Evolutionary conservation across 2,797 vertebrate genomes (phyloP), one percentile per base, ranked within the genome.

Genomic region (Enteromius unitaeniatus): DNA sequence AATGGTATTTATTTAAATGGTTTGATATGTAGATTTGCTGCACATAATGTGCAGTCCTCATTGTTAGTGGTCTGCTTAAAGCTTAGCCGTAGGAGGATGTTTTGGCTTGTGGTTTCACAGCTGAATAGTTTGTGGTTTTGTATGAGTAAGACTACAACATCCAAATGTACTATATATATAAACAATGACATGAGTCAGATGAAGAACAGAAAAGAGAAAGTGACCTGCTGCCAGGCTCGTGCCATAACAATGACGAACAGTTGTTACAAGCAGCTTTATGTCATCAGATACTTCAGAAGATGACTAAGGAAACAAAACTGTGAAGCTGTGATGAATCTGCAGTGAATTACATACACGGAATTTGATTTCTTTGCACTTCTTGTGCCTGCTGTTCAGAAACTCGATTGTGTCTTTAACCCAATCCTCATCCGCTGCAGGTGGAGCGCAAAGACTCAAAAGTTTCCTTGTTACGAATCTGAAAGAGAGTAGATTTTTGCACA

Each of bases 401-500:
- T 1, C 28, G 55, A 64, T 86, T 15, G 65, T 40, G 0, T 79
- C 40, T n/a, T 3, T 31, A 42, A 87, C 88, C 88, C 88, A 89
- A 1, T 19, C 0, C 3, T 14, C 42, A 0, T 72, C 10, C 21
- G 0, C 19, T 49, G 11, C 60, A 40, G 79, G n/a, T 1, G 88
- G 86, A 4, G 88, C 73, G 21, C 88, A 90, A 51, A 90, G 88
- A 1, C 74, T 7, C 0, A 13, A 14, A 9, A 21, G 40, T 62
- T 47, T 90, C 21, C 28, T 65, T 76, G 90, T 89, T 3, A 3
- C 42, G 51, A 90, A 89, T 40, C 90, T 90, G 73, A 75, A 86
- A 83, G 4, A 53, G 3, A 40, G 28, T 34, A 1, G 1, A 58
- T 14, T n/a, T 8, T 3, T 73, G 19, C 1, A 15, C 2, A 11